A percentile compares a stretch with the other conserved stretches of the same genome.
These are phyloP conservation scores for Atherix ibis DNA, from an alignment of 2,888 invertebrate genomes.

Conservation along the genomic window DNA sequence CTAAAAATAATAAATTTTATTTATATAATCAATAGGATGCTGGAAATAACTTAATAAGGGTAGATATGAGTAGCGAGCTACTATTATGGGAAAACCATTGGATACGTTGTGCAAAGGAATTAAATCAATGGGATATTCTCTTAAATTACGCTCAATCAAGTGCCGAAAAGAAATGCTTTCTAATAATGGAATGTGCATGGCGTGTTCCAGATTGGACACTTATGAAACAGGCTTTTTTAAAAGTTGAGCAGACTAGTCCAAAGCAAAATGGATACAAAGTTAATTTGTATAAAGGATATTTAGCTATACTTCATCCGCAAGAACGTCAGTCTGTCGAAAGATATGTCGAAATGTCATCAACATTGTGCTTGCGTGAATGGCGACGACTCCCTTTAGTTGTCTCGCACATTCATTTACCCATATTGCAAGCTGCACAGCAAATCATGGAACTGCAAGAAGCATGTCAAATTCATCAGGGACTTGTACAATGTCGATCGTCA, in stretches of 20 bases:
- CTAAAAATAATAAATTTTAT: too few relatives aligned
- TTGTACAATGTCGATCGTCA: slow-evolving; percentile 53
- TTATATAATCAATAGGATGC: too few relatives aligned
- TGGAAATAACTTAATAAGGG: slow-evolving; percentile 53
- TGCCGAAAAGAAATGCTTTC: slow-evolving; percentile 64
- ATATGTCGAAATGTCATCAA: slow-evolving; percentile 78
- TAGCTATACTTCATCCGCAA: slow-evolving; percentile 72
- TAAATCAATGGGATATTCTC: slow-evolving; percentile 94
- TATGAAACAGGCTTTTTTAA: slow-evolving; percentile 84
- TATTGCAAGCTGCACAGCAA: slow-evolving; percentile 91
- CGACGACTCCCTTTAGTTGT: slow-evolving; percentile 83
- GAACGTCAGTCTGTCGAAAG: slow-evolving; percentile 70
- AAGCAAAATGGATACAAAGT: slow-evolving; percentile 60
- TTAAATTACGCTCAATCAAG: slow-evolving; percentile 74
- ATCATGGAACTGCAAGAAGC: slow-evolving; percentile 84
- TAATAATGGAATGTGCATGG: slow-evolving; percentile 90
- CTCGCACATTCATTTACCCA: slow-evolving; percentile 81
- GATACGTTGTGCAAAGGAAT: slow-evolving; percentile 81
- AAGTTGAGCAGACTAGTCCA: slow-evolving; percentile 85
- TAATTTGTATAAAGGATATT: slow-evolving; percentile 82
- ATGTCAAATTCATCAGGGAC: slow-evolving; percentile 64
- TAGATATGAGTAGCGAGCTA: slow-evolving; percentile 61
- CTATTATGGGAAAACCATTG: slow-evolving; percentile 72
- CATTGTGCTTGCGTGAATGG: slow-evolving; percentile 91
- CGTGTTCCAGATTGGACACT: slow-evolving; percentile 84